These are phyloP conservation scores for Scopus umbretta DNA, from an alignment of 2,113 vertebrate species.

Conservation along the genomic window DNA sequence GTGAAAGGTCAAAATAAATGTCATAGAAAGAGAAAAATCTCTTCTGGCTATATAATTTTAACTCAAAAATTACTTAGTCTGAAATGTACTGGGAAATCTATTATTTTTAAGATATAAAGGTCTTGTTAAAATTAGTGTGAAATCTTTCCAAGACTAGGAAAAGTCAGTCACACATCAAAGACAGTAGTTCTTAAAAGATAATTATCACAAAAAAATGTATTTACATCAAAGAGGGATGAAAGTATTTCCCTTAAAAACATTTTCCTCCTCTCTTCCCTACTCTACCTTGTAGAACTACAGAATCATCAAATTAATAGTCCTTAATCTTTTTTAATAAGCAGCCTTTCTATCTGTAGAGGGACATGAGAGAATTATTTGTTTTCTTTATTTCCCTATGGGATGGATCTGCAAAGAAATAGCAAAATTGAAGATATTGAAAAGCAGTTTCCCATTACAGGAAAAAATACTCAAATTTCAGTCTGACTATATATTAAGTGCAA, in stretches of 20 bases:
- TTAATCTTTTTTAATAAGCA: neutral
- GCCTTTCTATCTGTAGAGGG: neutral
- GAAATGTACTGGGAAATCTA: neutral
- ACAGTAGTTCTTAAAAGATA: neutral
- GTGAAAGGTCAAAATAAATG: slow-evolving; percentile 36
- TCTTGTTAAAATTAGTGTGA: neutral
- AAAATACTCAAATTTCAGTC: neutral
- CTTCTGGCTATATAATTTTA: neutral
- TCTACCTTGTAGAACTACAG: neutral
- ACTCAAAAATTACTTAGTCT: neutral
- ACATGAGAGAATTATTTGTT: neutral
- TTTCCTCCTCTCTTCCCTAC: neutral
- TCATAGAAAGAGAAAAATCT: neutral
- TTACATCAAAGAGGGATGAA: neutral
- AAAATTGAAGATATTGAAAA: neutral
- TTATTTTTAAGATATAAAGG: neutral
- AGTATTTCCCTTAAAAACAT: neutral
- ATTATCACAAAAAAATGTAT: neutral
- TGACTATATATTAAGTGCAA: neutral
- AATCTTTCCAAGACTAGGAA: slow-evolving; percentile 16
- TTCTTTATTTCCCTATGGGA: neutral
- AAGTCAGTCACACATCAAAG: neutral
- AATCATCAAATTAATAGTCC: neutral
- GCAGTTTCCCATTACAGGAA: neutral
- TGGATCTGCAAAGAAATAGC: neutral